Evolutionary conservation across 2,888 invertebrate genomes (phyloP).

Genomic region (Muscina levida): DNA sequence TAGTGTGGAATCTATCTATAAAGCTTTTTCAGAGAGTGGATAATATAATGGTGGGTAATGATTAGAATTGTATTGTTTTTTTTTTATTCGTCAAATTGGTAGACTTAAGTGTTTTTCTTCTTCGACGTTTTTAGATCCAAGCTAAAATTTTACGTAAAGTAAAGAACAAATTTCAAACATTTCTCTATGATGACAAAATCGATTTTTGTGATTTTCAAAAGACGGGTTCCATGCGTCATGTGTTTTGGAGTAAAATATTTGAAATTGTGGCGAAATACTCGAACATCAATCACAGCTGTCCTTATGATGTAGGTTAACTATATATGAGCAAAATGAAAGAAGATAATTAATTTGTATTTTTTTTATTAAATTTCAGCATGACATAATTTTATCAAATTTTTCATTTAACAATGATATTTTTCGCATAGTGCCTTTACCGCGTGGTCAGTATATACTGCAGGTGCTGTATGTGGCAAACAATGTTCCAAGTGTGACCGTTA

Average conservation of each 20-base stretch:
- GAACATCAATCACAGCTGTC: slow-evolving; percentile 20
- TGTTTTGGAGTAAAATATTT: slow-evolving; percentile 11
- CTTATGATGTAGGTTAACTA: neutral
- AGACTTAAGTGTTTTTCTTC: no score
- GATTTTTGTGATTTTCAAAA: neutral
- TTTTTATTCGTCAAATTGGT: no score
- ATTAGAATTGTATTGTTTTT: no score
- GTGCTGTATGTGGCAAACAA: no score
- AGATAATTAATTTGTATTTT: neutral
- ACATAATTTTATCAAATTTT: neutral
- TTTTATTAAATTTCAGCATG: slow-evolving; percentile 3
- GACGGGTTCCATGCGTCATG: neutral
- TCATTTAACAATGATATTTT: neutral
- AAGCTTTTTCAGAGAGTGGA: no score
- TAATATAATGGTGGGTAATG: no score
- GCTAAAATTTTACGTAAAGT: no score
- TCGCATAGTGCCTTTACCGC: neutral
- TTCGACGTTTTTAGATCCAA: no score
- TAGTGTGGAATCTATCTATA: no score
- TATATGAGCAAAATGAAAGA: no score
- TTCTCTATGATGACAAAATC: slow-evolving; percentile 1
- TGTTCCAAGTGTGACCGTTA: no score
- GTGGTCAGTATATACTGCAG: neutral
- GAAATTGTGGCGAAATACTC: neutral
- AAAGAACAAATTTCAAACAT: neutral